A percentile compares a stretch with the other conserved stretches of the same genome.
Evolutionary conservation across 1,140 invertebrate genomes (phyloP).

Genomic region (Hycleus phaleratus): DNA sequence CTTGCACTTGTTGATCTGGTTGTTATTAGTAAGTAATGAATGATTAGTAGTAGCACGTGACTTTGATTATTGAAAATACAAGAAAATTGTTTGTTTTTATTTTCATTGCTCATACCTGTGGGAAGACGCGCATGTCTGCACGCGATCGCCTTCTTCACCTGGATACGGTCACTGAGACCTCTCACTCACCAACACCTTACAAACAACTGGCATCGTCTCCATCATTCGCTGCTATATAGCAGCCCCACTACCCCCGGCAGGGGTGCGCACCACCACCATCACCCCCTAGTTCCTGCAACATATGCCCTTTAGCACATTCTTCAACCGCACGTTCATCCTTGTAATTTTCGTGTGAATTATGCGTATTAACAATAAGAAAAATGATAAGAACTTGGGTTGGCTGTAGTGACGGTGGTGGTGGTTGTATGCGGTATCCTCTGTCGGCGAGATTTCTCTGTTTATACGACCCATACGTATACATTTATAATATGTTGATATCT

Average conservation of each 20-base stretch:
- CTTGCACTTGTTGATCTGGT: no score
- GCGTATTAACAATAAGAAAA: not conserved
- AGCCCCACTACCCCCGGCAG: conserved; percentile 10
- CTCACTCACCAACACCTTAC: conserved; percentile 3
- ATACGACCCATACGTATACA: conserved; percentile 19
- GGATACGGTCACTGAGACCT: conserved; percentile 3
- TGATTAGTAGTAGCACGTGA: no score
- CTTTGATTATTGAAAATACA: no score
- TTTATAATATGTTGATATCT: conserved; percentile 20
- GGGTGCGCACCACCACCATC: conserved; percentile 12
- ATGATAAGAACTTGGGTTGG: conserved; percentile 10
- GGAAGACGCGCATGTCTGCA: conserved; percentile 10
- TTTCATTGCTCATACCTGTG: conserved; percentile 2
- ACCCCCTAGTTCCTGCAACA: not conserved
- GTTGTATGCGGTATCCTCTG: conserved; percentile 16
- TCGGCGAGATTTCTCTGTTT: conserved; percentile 20
- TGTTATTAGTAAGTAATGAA: no score
- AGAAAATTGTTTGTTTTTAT: no score
- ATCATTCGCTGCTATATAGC: conserved; percentile 11
- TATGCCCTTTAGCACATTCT: no score
- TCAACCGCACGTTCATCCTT: no score
- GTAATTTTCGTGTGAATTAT: no score
- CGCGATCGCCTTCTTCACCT: conserved; percentile 7
- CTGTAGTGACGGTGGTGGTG: no score
- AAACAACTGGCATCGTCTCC: conserved; percentile 5